Evolutionary conservation across 1,140 invertebrate species (phyloP).

Genomic region (Drosophila arawakana): DNA sequence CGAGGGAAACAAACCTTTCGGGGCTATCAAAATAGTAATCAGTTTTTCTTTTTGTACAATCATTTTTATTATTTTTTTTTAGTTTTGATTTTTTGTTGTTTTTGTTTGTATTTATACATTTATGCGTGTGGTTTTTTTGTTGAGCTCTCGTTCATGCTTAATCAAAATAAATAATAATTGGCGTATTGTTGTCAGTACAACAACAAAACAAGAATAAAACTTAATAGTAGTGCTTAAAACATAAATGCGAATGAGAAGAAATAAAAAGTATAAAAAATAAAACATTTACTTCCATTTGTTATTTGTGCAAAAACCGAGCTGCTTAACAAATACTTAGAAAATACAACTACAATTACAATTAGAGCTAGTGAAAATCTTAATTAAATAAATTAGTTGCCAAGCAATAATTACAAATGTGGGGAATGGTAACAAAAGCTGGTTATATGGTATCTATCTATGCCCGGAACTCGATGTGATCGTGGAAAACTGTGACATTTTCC

Average conservation of each 20-base stretch:
- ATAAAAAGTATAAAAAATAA: slow-evolving; percentile 23
- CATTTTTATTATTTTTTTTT: slow-evolving; percentile 14
- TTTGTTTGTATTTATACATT: slow-evolving; percentile 56
- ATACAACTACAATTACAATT: slow-evolving; percentile 41
- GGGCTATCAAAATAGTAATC: slow-evolving; percentile 77
- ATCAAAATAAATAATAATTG: slow-evolving; percentile 77
- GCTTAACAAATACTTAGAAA: slow-evolving; percentile 28
- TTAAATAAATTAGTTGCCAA: slow-evolving; percentile 76
- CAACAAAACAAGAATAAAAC: slow-evolving; percentile 34
- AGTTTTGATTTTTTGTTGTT: slow-evolving; percentile 8
- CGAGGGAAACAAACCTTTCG: slow-evolving; percentile 51
- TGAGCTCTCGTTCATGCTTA: slow-evolving; percentile 76
- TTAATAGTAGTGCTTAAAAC: slow-evolving; percentile 36
- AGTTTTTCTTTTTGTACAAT: slow-evolving; percentile 50
- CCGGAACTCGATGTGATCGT: slow-evolving; percentile 70
- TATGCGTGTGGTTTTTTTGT: slow-evolving; percentile 63
- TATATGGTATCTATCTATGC: slow-evolving; percentile 33
- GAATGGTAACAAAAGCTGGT: slow-evolving; percentile 71
- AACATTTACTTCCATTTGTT: slow-evolving; percentile 57
- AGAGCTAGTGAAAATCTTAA: slow-evolving; percentile 78
- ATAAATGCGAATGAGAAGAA: slow-evolving; percentile 29
- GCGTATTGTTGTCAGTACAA: slow-evolving; percentile 40
- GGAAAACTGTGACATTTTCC: slow-evolving; percentile 80
- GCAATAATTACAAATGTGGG: slow-evolving; percentile 76
- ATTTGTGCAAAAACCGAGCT: slow-evolving; percentile 77